Evolutionary conservation across 2,113 vertebrate genomes (phyloP), one percentile per base, ranked within the genome.

Genomic region (Oncorhynchus clarkii): DNA sequence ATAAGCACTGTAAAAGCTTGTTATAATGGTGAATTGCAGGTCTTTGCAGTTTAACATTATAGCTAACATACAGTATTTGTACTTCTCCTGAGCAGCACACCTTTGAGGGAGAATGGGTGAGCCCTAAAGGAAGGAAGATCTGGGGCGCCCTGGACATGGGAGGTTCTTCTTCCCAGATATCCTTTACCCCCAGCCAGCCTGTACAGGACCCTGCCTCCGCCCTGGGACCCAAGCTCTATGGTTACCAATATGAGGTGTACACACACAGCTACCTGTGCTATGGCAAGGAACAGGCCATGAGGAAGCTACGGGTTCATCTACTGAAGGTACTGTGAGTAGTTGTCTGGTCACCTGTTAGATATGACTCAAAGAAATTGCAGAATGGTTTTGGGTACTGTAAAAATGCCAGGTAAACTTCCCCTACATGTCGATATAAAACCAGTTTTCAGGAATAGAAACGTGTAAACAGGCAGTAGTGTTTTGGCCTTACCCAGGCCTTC

Each of bases 221-320:
- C 2, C 75, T 76, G 49, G 76, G 5, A 29, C 78, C 94, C 75
- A 88, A 75, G 57, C 92, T 95, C 0, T 96, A 95, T 0, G 90
- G 93, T 3, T 77, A 81, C 68, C 78, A 89, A 70, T 94, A 95
- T 84, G 80, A 78, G 0, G 29, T 95, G 73, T 96, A 96, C 85
- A 90, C 93, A 0, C 90, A 95, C 84, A 96, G 95, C 87, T 92
- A 95, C 90, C 89, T 94, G 64, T 96, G 95, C 84, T 95, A 92
- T 0, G 95, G 95, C 29, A 90, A 89, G 1, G 88, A 79, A 0
- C 92, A 95, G 85, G 86, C 88, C 29, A 39, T 95, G 82, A 88
- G 13, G 76, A 77, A 84, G 24, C 59, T 93, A 39, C 89, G 88
- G 0, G 88, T 82, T 20, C n/a, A 88, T 20, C 34, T 94, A 2